A percentile compares a stretch with the other conserved stretches of the same genome.
Conservation (phyloP, 1,140 invertebrate species). For the Whitmania pigra region DNA sequence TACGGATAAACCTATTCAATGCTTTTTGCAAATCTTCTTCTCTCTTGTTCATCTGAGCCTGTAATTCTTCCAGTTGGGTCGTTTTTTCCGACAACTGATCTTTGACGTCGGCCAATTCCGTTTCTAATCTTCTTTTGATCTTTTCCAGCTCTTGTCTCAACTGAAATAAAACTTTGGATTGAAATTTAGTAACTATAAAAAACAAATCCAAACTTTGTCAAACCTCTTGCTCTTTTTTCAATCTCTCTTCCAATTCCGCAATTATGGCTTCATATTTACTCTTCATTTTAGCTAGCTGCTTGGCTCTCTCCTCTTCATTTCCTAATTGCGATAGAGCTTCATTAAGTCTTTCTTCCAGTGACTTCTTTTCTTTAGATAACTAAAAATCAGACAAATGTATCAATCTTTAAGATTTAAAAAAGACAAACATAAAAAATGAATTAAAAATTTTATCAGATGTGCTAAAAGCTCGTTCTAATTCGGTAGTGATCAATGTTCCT, state of each 20-base stretch:
- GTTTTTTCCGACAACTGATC: slow-evolving; percentile 84
- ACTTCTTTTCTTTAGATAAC: slow-evolving; percentile 79
- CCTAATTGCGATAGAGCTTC: slow-evolving; percentile 80
- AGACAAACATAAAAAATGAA: neutral
- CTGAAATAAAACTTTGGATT: slow-evolving; percentile 41
- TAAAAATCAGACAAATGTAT: slow-evolving; percentile 24
- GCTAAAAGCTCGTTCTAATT: no score
- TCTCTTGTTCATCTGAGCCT: slow-evolving; percentile 73
- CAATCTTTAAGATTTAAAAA: slow-evolving; percentile 52
- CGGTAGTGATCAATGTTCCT: no score
- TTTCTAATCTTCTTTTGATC: slow-evolving; percentile 65
- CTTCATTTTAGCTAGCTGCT: slow-evolving; percentile 85
- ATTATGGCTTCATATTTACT: slow-evolving; percentile 90
- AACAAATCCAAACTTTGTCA: neutral
- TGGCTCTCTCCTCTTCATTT: slow-evolving; percentile 95
- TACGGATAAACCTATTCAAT: slow-evolving; percentile 51
- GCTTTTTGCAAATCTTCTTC: slow-evolving; percentile 85
- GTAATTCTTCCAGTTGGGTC: slow-evolving; percentile 68
- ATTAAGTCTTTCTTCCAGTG: slow-evolving; percentile 76
- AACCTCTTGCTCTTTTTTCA: slow-evolving; percentile 69
- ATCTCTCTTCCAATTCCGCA: slow-evolving; percentile 77
- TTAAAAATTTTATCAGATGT: no score
- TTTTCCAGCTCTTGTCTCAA: slow-evolving; percentile 83
- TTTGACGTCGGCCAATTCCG: slow-evolving; percentile 66
- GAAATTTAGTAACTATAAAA: neutral